A percentile compares a stretch with the other conserved stretches of the same genome.
Evolutionary conservation across 2,797 vertebrate species (phyloP).

Genomic region (Lacerta agilis): DNA sequence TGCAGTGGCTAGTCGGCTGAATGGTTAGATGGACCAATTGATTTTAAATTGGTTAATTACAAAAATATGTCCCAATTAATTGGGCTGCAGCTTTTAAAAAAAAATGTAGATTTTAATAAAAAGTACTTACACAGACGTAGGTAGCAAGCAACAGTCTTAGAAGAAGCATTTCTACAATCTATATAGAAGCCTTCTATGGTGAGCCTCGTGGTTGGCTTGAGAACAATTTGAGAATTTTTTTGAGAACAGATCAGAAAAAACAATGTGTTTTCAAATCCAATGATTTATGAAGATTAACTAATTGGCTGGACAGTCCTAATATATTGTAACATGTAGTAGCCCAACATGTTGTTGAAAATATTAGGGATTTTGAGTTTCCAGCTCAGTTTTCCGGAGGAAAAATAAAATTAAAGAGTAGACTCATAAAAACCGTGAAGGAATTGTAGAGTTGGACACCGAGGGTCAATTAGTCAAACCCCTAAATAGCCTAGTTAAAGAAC

Average conservation of each 20-base stretch:
- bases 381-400: neutral
- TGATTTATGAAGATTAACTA: neutral
- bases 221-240: too few relatives aligned
- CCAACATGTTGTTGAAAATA: neutral
- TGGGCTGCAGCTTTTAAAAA: neutral
- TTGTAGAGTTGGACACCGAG: too few relatives aligned
- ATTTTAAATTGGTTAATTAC: neutral
- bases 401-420: neutral
- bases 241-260: neutral
- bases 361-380: neutral
- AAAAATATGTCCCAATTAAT: neutral
- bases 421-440: too few relatives aligned
- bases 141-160: neutral
- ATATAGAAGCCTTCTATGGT: neutral
- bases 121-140: too few relatives aligned
- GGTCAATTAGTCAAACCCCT: too few relatives aligned
- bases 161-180: neutral
- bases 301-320: neutral
- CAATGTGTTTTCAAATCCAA: neutral
- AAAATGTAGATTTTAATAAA: constrained; percentile 1
- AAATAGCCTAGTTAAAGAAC: neutral
- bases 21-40: neutral
- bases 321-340: neutral
- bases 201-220: neutral
- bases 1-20: neutral